These are phyloP conservation scores for Rhagologus leucostigma DNA, from an alignment of 2,113 vertebrate species.

Conservation along the genomic window DNA sequence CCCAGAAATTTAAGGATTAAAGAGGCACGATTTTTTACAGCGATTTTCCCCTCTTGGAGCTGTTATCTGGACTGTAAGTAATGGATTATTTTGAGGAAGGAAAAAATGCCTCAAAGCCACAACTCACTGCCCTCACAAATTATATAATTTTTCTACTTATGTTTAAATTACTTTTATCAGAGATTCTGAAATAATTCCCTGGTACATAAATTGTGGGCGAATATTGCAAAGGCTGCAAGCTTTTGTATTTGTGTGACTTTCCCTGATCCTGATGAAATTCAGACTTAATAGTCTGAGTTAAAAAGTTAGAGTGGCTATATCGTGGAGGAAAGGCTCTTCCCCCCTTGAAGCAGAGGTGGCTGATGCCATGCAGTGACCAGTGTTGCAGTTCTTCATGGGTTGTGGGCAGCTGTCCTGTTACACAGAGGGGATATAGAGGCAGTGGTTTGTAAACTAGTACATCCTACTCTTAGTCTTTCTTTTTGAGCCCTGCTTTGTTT, in stretches of 20 bases:
- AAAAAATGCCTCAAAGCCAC: not conserved
- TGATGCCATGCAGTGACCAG: fast-evolving
- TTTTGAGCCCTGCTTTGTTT: not conserved
- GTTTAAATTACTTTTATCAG: not conserved
- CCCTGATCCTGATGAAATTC: not conserved
- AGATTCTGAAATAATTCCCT: not conserved
- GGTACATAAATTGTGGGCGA: not conserved
- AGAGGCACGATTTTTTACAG: not conserved
- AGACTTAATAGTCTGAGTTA: not conserved
- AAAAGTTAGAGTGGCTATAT: not conserved
- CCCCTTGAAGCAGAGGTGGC: not conserved
- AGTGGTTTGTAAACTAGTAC: not conserved
- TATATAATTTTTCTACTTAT: not conserved
- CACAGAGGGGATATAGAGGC: fast-evolving
- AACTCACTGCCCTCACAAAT: not conserved
- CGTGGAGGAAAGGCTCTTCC: not conserved
- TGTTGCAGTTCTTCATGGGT: not conserved
- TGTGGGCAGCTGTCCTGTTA: not conserved
- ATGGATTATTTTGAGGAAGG: not conserved
- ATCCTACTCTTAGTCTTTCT: not conserved
- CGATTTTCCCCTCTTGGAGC: not conserved
- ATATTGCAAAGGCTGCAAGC: not conserved
- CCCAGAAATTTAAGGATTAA: not conserved
- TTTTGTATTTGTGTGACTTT: not conserved
- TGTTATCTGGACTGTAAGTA: not conserved